Conservation (phyloP, 2,888 invertebrate genomes). For the Hirtodrosophila alboralis region DNA sequence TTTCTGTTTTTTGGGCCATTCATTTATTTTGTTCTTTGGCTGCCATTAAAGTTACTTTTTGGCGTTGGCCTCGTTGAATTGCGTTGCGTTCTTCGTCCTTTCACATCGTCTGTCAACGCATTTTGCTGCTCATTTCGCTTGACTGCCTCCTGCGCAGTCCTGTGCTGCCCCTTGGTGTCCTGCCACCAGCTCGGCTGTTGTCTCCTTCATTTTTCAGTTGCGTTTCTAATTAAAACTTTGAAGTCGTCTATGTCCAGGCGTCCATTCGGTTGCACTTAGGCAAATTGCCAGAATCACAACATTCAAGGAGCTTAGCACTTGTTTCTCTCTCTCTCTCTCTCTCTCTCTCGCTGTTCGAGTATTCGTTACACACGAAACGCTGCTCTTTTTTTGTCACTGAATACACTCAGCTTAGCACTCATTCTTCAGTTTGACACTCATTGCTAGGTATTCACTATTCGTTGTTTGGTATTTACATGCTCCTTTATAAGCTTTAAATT, state of each 20-base stretch:
- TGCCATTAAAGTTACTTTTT: slow-evolving; percentile 62
- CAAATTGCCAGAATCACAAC: slow-evolving; percentile 68
- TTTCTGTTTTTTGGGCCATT: slow-evolving; percentile 49
- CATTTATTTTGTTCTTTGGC: slow-evolving; percentile 26
- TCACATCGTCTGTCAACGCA: slow-evolving; percentile 74
- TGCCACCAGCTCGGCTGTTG: slow-evolving; percentile 1
- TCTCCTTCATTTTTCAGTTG: slow-evolving; percentile 59
- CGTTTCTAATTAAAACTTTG: slow-evolving; percentile 77
- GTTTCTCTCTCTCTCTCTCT: not conserved
- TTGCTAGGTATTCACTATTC: not conserved
- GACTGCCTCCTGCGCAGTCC: slow-evolving; percentile 50
- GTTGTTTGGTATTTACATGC: too few relatives aligned
- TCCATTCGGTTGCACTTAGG: slow-evolving; percentile 66
- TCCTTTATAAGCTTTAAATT: not conserved
- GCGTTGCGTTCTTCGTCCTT: slow-evolving; percentile 26
- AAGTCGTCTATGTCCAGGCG: slow-evolving; percentile 43
- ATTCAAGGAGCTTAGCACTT: slow-evolving; percentile 9
- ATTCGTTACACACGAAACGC: too few relatives aligned
- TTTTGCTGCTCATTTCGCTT: slow-evolving; percentile 74
- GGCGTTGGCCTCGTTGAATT: slow-evolving; percentile 48
- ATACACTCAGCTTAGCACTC: not conserved
- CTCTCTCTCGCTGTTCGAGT: not conserved
- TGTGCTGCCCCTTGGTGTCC: slow-evolving; percentile 2
- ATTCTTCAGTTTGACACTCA: not conserved
- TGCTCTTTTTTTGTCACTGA: too few relatives aligned